phyloP scores from a whole-genome alignment of 2,888 invertebrate genomes.

The Cynaeus angustus region DNA sequence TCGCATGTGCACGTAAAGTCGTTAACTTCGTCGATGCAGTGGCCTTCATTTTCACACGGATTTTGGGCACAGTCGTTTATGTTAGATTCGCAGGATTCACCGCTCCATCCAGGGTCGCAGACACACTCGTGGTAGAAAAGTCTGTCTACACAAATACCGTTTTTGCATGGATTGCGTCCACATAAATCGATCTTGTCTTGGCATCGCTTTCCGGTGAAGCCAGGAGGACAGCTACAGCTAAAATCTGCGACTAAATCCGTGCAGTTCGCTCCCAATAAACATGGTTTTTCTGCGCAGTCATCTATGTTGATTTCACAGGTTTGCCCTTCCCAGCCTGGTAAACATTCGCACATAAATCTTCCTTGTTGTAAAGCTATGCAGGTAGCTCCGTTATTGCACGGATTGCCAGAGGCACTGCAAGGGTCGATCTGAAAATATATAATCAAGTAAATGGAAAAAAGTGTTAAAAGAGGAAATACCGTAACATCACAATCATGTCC shows the following conservation, averaged over 20 bases:
- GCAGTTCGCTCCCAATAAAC: slow-evolving; percentile 91
- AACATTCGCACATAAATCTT: slow-evolving; percentile 94
- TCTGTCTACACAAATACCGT: slow-evolving; percentile 94
- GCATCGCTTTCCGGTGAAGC: slow-evolving; percentile 96
- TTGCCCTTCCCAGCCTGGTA: slow-evolving; percentile 98
- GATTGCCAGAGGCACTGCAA: slow-evolving; percentile 90
- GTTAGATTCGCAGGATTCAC: slow-evolving; percentile 89
- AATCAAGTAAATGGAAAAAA: slow-evolving; percentile 15
- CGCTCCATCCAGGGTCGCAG: slow-evolving; percentile 95
- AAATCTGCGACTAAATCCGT: slow-evolving; percentile 97
- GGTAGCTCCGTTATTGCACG: slow-evolving; percentile 92
- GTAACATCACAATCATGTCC: slow-evolving; percentile 94
- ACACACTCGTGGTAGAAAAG: slow-evolving; percentile 90
- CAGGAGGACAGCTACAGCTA: slow-evolving; percentile 92
- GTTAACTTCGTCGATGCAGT: slow-evolving; percentile 90
- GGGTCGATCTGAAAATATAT: slow-evolving; percentile 82
- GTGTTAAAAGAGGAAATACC: slow-evolving; percentile 70
- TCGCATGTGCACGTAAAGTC: slow-evolving; percentile 92
- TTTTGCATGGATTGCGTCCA: slow-evolving; percentile 90
- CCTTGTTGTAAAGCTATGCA: slow-evolving; percentile 94
- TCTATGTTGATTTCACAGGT: slow-evolving; percentile 95
- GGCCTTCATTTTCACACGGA: slow-evolving; percentile 94
- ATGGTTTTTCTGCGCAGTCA: slow-evolving; percentile 95
- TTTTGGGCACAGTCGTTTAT: slow-evolving; percentile 91
- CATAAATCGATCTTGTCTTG: slow-evolving; percentile 97